Evolutionary conservation across 2,113 vertebrate species (phyloP).

Genomic region (Eclectus roratus): DNA sequence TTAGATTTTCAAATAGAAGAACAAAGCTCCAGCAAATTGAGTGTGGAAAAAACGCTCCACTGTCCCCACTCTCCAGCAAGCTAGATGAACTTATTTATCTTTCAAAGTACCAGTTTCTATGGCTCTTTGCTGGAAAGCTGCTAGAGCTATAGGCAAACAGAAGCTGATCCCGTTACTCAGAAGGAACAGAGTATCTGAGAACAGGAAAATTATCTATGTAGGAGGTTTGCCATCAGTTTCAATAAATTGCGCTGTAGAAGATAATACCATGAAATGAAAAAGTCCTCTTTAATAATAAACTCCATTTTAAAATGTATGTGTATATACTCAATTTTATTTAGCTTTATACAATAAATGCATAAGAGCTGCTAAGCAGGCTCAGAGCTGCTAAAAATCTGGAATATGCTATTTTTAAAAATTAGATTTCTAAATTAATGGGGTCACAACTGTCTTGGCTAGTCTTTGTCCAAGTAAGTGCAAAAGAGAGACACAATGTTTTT

Average conservation of each 20-base stretch:
- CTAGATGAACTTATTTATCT: not conserved
- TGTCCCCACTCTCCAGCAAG: not conserved
- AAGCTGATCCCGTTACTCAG: not conserved
- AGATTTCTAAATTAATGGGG: not conserved
- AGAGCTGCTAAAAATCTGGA: not conserved
- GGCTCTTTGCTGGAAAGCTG: not conserved
- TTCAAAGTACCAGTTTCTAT: not conserved
- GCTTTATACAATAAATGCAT: not conserved
- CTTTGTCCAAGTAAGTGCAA: not conserved
- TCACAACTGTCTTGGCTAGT: not conserved
- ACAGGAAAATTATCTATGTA: not conserved
- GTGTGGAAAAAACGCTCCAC: not conserved
- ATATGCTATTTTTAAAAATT: not conserved
- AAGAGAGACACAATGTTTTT: not conserved
- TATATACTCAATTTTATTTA: not conserved
- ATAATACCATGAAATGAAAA: not conserved
- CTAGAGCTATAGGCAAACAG: not conserved
- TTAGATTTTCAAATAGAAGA: not conserved
- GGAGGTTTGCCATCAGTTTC: not conserved
- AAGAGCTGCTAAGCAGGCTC: not conserved
- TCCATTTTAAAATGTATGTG: not conserved
- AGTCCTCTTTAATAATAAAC: not conserved
- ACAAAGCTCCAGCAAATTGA: not conserved
- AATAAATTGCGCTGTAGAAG: not conserved
- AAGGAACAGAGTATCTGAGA: not conserved